Conservation (phyloP, 2,888 invertebrate genomes). For the Lasioglossum malachurum region DNA sequence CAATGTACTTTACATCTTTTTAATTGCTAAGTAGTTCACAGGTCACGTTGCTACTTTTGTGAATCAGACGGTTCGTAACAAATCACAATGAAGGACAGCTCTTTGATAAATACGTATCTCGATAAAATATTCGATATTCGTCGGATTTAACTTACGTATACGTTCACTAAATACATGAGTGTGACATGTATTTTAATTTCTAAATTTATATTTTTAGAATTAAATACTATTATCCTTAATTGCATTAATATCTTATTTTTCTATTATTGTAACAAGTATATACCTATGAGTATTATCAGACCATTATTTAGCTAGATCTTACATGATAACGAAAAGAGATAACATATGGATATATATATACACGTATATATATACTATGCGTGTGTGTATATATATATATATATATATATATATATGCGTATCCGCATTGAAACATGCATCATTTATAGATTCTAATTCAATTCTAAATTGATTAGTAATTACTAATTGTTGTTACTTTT, state of each 20-base stretch:
- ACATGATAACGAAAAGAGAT: not conserved
- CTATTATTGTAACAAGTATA: not conserved
- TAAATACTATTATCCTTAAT: not conserved
- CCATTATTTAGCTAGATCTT: not conserved
- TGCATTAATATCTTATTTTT: not conserved
- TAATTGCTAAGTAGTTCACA: conserved; percentile 19
- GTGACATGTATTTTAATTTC: not conserved
- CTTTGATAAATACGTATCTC: conserved; percentile 10
- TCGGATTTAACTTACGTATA: not conserved
- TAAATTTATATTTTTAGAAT: not conserved
- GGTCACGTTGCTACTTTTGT: conserved; percentile 50
- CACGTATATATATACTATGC: not conserved
- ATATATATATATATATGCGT: not conserved
- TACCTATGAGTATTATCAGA: not conserved
- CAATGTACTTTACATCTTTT: conserved; percentile 31
- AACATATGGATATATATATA: no score
- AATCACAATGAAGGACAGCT: conserved; percentile 11
- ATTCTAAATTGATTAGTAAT: not conserved
- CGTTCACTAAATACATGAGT: not conserved
- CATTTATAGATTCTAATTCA: not conserved
- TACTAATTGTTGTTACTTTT: not conserved
- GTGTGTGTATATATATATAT: not conserved
- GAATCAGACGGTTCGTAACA: conserved; percentile 40
- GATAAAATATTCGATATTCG: conserved; percentile 13
- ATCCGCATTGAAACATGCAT: not conserved